Conservation (phyloP, 2,797 vertebrate species). For the Anguilla obscura region DNA sequence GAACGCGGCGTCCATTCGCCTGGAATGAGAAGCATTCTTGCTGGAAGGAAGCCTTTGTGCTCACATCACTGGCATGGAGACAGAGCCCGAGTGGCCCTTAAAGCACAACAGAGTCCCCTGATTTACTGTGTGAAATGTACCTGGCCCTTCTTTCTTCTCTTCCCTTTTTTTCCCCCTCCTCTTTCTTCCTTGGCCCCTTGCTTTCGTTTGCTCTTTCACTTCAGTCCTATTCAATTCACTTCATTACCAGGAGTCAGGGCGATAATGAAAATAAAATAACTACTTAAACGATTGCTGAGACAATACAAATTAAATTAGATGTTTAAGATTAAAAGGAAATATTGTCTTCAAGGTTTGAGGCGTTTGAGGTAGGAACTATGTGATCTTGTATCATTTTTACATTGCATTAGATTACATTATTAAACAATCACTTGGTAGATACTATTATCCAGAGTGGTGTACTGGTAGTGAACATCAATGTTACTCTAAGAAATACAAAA, state of each 20-base stretch:
- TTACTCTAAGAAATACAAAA: too few relatives aligned
- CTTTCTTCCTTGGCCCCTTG: not conserved
- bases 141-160: not conserved
- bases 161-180: not conserved
- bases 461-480: too few relatives aligned
- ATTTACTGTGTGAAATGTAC: constrained; percentile 1
- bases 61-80: not conserved
- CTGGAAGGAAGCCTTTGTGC: not conserved
- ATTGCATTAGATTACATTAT: too few relatives aligned
- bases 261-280: not conserved
- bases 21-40: not conserved
- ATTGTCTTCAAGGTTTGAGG: not conserved
- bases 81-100: not conserved
- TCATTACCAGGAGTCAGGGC: not conserved
- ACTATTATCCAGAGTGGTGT: too few relatives aligned
- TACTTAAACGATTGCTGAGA: not conserved
- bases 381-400: not conserved
- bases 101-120: not conserved
- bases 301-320: not conserved
- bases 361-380: not conserved
- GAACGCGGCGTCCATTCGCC: not conserved
- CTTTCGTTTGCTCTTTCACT: not conserved
- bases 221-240: not conserved
- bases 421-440: too few relatives aligned
- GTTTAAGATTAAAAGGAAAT: not conserved